Base-by-base conservation (phyloP, 2,797 vertebrate species). In the Catamblyrhynchus diadema region DNA sequence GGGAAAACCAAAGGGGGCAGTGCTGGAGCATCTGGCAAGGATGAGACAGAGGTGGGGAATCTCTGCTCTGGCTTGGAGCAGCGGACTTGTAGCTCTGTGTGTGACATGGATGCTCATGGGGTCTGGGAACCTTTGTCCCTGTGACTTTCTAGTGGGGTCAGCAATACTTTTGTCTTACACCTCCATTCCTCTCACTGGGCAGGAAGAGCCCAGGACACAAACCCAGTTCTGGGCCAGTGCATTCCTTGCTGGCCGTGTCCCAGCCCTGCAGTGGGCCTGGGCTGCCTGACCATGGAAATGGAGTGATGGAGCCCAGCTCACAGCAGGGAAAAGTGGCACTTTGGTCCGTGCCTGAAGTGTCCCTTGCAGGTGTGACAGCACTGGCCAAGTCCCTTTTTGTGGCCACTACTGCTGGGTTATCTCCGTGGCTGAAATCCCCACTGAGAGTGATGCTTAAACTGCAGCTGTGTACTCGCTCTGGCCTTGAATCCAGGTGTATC, bases 311-410 rank as follows among this genome's bases (percentile, higher is more conserved):
- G 66, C 59, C 50, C 39, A 4, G 66, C 25, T 33, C 28, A 39
- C 2, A 10, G 0, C 11, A 14, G 30, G 53, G 37, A 33, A 17
- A 37, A n/a, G 48, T 9, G 14, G 44, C 44, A 45, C 41, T 25
- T 11, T 9, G 11, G 8, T 30, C 66, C 24, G 3, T 32, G 0
- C 44, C 70, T 42, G 2, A 20, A 16, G 50, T 0, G 0, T 11
- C 30, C n/a, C 39, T 7, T 3, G 2, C 28, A 18, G 81, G 39
- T 25, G 2, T 3, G 28, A 2, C 14, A 62, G 74, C n/a, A 20
- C 48, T 9, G 11, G 33, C 71, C 24, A 7, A 11, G 21, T 5
- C 80, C 45, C 45, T 51, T 51, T 37, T 41, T 9, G 50, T 15
- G 33, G 32, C 72, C 33, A 2, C 17, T 3, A 1, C n/a, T 10